phyloP scores from a whole-genome alignment of 2,888 invertebrate genomes.

The Sisyra nigra region DNA sequence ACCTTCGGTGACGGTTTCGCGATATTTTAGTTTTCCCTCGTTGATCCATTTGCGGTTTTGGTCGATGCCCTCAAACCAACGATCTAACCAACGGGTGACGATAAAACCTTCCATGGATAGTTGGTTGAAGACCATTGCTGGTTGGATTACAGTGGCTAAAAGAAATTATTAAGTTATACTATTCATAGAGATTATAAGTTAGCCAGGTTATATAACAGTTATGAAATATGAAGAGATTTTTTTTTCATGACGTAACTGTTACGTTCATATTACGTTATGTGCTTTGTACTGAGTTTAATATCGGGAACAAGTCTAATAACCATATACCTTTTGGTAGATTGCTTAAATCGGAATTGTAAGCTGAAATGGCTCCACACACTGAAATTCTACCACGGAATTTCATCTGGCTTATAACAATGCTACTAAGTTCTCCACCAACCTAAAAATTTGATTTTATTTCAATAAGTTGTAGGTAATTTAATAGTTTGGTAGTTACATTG shows the following conservation, averaged over 20 bases:
- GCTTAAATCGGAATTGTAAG: slow-evolving; percentile 38
- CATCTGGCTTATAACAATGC: slow-evolving; percentile 41
- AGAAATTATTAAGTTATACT: slow-evolving; percentile 8
- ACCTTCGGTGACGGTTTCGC: slow-evolving; percentile 51
- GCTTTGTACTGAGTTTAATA: too few relatives aligned
- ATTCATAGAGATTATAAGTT: too few relatives aligned
- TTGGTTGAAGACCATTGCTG: slow-evolving; percentile 35
- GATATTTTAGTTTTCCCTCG: slow-evolving; percentile 51
- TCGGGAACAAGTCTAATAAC: too few relatives aligned
- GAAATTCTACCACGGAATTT: slow-evolving; percentile 41
- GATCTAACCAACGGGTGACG: slow-evolving; percentile 34
- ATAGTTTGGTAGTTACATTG: slow-evolving; percentile 36
- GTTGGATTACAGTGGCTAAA: slow-evolving; percentile 33
- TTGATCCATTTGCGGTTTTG: slow-evolving; percentile 46
- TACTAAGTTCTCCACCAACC: slow-evolving; percentile 50
- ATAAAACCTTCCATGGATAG: slow-evolving; percentile 46
- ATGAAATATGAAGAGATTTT: too few relatives aligned
- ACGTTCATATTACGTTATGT: too few relatives aligned
- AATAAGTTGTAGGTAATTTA: slow-evolving; percentile 8
- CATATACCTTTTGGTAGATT: slow-evolving; percentile 29
- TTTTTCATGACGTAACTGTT: too few relatives aligned
- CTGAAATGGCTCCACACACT: slow-evolving; percentile 47
- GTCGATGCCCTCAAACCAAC: slow-evolving; percentile 44
- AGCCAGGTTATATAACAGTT: not conserved
- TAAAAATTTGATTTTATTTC: slow-evolving; percentile 15